Base-by-base conservation (phyloP, 1,140 invertebrate species). In the Diplogasteroides magnus region DNA sequence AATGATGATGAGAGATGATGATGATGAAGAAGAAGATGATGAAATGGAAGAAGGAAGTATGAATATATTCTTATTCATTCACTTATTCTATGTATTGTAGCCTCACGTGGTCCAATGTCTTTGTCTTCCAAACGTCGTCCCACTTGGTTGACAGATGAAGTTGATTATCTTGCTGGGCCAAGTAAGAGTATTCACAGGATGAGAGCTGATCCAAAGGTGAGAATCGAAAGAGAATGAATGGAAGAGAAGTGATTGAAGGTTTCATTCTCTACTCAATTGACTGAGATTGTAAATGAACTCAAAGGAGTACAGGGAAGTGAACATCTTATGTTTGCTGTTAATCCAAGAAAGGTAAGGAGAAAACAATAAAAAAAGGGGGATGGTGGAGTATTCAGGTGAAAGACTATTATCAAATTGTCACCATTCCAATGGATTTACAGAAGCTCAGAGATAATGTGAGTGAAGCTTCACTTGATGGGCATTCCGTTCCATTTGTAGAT, bases 171-270 rank as follows among this genome's bases (percentile, higher is more conserved):
- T 89, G 74, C 87, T 87, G 31, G 88, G 87, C 26, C 89, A 6
- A 61, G 61, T 1, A 82, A 83, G 75, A 90, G 91, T 0, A 91
- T 92, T 0, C 96, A 98, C 83, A 86, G 97, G 29, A 86, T 93
- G n/a, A 86, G 96, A 64, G 95, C 95, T 0, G 94, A 99, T 86
- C 96, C 96, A 0, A 88, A 97, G 0, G 93, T 99, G 14, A 93
- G 31, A 55, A 63, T 19, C 23, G 48, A 15, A 15, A 66, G 0
- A 1, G 14, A 29, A 29, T 6, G 27, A 3, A 25, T 61, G 60
- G 6, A 19, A 66, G n/a, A 23, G 15, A 60, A 63, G 0, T 13
- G 29, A 29, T 55, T 64, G 25, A 23, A 68, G 66, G 66, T 68
- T 31, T 66, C 94, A 0, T 85, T 99, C 73, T 92, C 92, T 0